Conservation (phyloP, 2,888 invertebrate genomes). For the Eudemis profundana region DNA sequence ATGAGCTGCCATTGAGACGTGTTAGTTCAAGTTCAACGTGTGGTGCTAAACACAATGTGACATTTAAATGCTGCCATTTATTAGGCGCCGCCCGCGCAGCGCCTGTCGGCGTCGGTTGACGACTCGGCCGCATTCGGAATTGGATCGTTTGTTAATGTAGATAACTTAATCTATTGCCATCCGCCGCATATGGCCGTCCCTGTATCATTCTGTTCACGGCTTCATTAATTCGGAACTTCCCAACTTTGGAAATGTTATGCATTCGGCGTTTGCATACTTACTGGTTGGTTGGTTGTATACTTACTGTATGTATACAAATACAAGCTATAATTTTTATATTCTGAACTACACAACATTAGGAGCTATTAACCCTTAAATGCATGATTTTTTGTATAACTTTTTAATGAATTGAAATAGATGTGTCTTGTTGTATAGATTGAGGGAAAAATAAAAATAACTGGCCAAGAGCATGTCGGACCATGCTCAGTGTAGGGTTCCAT, state of each 20-base stretch:
- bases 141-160: slow-evolving; percentile 35
- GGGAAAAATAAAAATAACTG: too few relatives aligned
- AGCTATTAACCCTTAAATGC: too few relatives aligned
- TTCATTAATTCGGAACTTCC: slow-evolving; percentile 15
- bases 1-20: slow-evolving; percentile 52
- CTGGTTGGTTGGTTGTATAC: too few relatives aligned
- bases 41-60: slow-evolving; percentile 71
- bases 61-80: slow-evolving; percentile 66
- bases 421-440: too few relatives aligned
- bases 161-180: slow-evolving; percentile 38
- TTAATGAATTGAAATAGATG: too few relatives aligned
- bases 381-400: too few relatives aligned
- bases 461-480: too few relatives aligned
- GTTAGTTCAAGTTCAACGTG: slow-evolving; percentile 76
- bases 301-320: too few relatives aligned
- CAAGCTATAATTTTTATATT: too few relatives aligned
- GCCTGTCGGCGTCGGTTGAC: slow-evolving; percentile 42
- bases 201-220: slow-evolving; percentile 13
- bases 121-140: slow-evolving; percentile 26
- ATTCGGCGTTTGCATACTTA: not conserved
- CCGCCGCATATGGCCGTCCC: slow-evolving; percentile 20
- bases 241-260: not conserved
- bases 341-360: too few relatives aligned
- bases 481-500: too few relatives aligned
- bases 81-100: slow-evolving; percentile 66